Percentiles rank a stretch among this genome's conserved stretches.
Conservation (phyloP, 1,140 invertebrate genomes). For the Homarus americanus region DNA sequence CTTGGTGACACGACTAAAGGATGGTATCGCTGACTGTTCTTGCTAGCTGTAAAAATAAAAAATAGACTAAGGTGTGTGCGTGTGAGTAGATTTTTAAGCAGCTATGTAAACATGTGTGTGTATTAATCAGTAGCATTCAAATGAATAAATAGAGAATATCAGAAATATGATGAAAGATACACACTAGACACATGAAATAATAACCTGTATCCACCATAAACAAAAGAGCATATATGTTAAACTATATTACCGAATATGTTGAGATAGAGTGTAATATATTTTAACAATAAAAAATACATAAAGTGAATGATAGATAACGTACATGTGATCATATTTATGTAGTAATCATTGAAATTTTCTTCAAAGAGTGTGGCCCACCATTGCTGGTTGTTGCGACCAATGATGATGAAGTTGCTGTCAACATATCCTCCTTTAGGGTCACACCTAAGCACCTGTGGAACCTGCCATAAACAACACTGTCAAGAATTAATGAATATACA, state of each 20-base stretch:
- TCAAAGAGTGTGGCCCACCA: slow-evolving; percentile 63
- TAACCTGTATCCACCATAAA: not conserved
- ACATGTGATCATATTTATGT: slow-evolving; percentile 42
- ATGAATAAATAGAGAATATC: too few species aligned
- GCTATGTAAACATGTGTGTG: too few species aligned
- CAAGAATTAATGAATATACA: not conserved
- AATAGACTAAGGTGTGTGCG: not conserved
- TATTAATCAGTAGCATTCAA: too few species aligned
- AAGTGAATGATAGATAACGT: not conserved
- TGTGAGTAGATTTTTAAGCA: too few species aligned
- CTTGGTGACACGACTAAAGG: slow-evolving; percentile 49
- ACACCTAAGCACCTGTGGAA: slow-evolving; percentile 34
- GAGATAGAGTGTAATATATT: not conserved
- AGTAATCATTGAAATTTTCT: slow-evolving; percentile 63
- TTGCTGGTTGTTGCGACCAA: slow-evolving; percentile 67
- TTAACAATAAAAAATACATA: too few species aligned
- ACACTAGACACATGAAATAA: too few species aligned
- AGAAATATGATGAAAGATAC: too few species aligned
- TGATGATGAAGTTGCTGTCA: slow-evolving; percentile 53
- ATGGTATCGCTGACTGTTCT: slow-evolving; percentile 55
- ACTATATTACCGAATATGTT: slow-evolving; percentile 4
- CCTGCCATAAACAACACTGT: slow-evolving; percentile 22
- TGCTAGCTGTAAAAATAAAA: slow-evolving; percentile 33
- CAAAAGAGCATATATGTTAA: slow-evolving; percentile 2
- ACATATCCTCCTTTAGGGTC: slow-evolving; percentile 28